Percentiles rank a stretch among this genome's conserved stretches.
These are phyloP conservation scores for Megalopta genalis DNA, from an alignment of 1,140 invertebrate species.

Conservation along the genomic window DNA sequence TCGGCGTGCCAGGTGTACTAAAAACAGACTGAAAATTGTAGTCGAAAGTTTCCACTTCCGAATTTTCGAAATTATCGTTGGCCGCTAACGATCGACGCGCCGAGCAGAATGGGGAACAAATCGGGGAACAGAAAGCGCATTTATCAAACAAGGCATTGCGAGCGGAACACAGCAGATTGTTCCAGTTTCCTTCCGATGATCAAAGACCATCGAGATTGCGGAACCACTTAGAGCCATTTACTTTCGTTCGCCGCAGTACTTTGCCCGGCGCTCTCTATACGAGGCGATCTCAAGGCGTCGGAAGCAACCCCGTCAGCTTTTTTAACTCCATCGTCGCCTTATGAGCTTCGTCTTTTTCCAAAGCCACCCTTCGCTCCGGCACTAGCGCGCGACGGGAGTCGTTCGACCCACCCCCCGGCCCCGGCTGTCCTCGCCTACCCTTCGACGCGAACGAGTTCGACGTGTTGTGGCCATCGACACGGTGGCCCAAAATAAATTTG, in stretches of 20 bases:
- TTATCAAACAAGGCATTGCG: background rate
- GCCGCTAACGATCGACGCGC: too few species aligned
- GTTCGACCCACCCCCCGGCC: background rate
- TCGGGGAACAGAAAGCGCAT: background rate
- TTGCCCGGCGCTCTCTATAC: constrained; percentile 40
- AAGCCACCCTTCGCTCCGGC: constrained; percentile 32
- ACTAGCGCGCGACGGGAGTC: background rate
- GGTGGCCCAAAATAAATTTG: constrained; percentile 22
- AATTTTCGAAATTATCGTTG: too few species aligned
- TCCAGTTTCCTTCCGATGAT: constrained; percentile 12
- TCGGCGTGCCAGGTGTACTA: too few species aligned
- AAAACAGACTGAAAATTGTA: background rate
- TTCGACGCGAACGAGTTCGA: constrained; percentile 5
- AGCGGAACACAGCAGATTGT: constrained; percentile 14
- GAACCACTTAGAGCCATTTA: constrained; percentile 60
- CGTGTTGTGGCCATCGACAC: constrained; percentile 31
- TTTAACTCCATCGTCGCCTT: constrained; percentile 66
- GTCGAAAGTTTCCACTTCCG: too few species aligned
- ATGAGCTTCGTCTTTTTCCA: constrained; percentile 36
- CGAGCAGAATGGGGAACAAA: background rate
- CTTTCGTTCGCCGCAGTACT: constrained; percentile 42
- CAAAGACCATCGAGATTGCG: constrained; percentile 40
- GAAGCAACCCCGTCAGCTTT: constrained; percentile 68
- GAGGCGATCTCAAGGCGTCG: constrained; percentile 30
- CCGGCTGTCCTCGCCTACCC: background rate